Percentiles rank a stretch among this genome's conserved stretches.
phyloP scores from a whole-genome alignment of 2,888 invertebrate genomes.

The Agriopis marginaria region DNA sequence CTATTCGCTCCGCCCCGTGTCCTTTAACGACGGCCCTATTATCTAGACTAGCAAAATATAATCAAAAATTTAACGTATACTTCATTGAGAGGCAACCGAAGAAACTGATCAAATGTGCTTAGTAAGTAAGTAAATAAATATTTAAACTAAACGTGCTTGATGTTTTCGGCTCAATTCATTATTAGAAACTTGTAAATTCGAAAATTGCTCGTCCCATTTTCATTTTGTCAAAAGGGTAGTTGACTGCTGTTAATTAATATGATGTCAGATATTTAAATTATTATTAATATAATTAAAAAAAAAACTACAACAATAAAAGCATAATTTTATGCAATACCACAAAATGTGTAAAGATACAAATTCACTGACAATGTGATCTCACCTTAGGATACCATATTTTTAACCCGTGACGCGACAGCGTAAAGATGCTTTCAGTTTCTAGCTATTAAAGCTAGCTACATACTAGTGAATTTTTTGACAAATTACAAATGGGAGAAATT shows the following conservation, averaged over 20 bases:
- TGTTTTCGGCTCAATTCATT: slow-evolving; percentile 19
- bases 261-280: too few species aligned
- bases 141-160: slow-evolving; percentile 14
- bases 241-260: neutral
- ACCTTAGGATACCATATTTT: too few species aligned
- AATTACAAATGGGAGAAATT: too few species aligned
- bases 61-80: slow-evolving; percentile 19
- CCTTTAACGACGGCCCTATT: slow-evolving; percentile 8
- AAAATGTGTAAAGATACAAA: too few species aligned
- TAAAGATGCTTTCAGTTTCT: too few species aligned
- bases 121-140: slow-evolving; percentile 10
- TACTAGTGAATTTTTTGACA: too few species aligned
- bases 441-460: too few species aligned
- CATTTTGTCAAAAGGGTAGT: slow-evolving; percentile 5
- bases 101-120: slow-evolving; percentile 20
- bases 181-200: neutral
- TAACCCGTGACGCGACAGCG: too few species aligned
- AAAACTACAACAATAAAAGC: too few species aligned
- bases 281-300: too few species aligned
- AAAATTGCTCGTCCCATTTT: slow-evolving; percentile 4
- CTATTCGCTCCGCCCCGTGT: neutral
- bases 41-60: slow-evolving; percentile 31
- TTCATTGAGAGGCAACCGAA: slow-evolving; percentile 8
- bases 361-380: too few species aligned
- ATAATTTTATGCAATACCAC: too few species aligned